Conservation (phyloP, 2,113 vertebrate species). For the Apeltes quadracus region DNA sequence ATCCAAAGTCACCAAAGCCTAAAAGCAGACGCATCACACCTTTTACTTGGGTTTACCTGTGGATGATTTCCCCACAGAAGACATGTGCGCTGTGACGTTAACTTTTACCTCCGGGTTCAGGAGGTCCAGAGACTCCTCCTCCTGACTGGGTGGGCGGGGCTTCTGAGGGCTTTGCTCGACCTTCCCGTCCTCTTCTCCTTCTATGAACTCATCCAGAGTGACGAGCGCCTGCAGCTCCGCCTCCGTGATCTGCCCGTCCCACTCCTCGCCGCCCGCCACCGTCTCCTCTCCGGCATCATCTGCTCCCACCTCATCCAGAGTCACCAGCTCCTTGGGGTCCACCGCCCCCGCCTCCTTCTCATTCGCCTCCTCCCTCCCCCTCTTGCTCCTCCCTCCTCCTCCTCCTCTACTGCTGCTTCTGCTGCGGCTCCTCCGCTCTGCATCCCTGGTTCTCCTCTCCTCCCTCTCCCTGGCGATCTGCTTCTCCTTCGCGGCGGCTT, state of each 20-base stretch:
- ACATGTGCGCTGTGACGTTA: neutral
- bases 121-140: slow-evolving; percentile 48
- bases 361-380: neutral
- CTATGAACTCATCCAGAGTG: slow-evolving; percentile 52
- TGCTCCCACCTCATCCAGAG: slow-evolving; percentile 72
- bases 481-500: slow-evolving; percentile 12
- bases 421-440: neutral
- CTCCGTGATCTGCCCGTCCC: slow-evolving; percentile 20
- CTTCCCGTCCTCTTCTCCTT: slow-evolving; percentile 48
- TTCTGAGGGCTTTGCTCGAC: neutral
- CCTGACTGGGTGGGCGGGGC: slow-evolving; percentile 14
- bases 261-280: slow-evolving; percentile 1
- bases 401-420: neutral
- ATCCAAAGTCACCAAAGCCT: slow-evolving; percentile 82
- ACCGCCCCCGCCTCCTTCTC: slow-evolving; percentile 10
- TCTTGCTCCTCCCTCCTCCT: neutral
- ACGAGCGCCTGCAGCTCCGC: slow-evolving; percentile 61
- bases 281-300: slow-evolving; percentile 42
- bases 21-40: neutral
- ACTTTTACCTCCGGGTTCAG: slow-evolving; percentile 69
- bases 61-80: neutral
- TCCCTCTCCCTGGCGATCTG: neutral
- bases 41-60: neutral
- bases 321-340: slow-evolving; percentile 63
- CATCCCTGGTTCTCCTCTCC: neutral